These are phyloP conservation scores for Oryzias javanicus DNA, from an alignment of 2,113 vertebrate species.

Conservation along the genomic window DNA sequence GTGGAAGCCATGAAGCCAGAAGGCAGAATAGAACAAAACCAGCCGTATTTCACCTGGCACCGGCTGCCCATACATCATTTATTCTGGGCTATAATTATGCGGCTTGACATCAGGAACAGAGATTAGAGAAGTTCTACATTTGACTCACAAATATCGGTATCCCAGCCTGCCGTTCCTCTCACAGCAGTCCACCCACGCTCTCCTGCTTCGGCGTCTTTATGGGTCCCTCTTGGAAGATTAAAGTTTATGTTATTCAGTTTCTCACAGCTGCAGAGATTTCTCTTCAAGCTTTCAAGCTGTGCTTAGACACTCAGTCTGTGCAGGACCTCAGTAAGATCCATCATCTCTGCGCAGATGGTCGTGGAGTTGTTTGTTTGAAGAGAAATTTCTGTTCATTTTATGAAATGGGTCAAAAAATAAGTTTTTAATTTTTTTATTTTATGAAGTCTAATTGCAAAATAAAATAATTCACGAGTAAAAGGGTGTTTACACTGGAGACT, in stretches of 20 bases:
- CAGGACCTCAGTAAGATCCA: too few relatives aligned
- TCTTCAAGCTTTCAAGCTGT: conserved; percentile 26
- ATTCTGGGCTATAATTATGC: conserved; percentile 70
- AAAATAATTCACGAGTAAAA: too few relatives aligned
- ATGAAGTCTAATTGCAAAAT: too few relatives aligned
- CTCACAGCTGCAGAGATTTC: conserved; percentile 26
- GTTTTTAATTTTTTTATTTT: too few relatives aligned
- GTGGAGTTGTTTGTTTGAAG: too few relatives aligned
- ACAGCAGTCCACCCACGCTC: conserved; percentile 29
- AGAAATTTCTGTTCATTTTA: too few relatives aligned
- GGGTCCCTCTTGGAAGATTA: conserved; percentile 31
- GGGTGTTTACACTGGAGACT: too few relatives aligned
- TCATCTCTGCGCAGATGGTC: too few relatives aligned
- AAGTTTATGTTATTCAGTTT: conserved; percentile 54
- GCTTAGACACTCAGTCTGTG: conserved; percentile 30
- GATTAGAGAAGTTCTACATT: conserved; percentile 50
- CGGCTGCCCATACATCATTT: conserved; percentile 55
- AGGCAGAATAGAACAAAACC: conserved; percentile 51
- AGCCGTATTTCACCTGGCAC: conserved; percentile 57
- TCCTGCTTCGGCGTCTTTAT: conserved; percentile 27
- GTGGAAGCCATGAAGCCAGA: conserved; percentile 42
- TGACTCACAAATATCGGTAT: conserved; percentile 28
- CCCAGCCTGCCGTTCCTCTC: conserved; percentile 30
- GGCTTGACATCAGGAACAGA: conserved; percentile 57
- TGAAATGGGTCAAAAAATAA: too few relatives aligned